phyloP scores from a whole-genome alignment of 2,888 invertebrate species.

The Ligdia adustata region DNA sequence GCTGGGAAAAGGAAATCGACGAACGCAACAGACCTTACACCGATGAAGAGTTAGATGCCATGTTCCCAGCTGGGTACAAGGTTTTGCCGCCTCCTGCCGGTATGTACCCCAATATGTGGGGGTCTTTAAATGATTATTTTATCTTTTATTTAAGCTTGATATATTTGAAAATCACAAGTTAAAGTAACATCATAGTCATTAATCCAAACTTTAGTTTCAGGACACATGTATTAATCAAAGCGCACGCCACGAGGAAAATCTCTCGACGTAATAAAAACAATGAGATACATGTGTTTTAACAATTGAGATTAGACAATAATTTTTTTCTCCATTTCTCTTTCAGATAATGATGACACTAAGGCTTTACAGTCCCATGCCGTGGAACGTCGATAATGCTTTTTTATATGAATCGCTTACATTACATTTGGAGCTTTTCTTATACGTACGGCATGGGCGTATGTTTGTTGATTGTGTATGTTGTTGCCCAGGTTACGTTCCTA shows the following conservation, averaged over 20 bases:
- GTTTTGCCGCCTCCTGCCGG: conserved; percentile 97
- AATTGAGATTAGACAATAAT: conserved; percentile 55
- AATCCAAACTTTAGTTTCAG: conserved; percentile 78
- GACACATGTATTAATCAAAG: conserved; percentile 75
- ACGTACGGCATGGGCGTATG: conserved; percentile 42
- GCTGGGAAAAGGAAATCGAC: conserved; percentile 99
- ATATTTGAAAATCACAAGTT: conserved; percentile 38
- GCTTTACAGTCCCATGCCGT: conserved; percentile 73
- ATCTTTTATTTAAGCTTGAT: conserved; percentile 25
- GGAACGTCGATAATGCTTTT: conserved; percentile 63
- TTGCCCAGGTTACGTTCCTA: conserved; percentile 93
- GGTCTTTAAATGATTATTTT: conserved; percentile 13
- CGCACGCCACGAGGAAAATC: conserved; percentile 54
- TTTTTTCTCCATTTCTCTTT: conserved; percentile 76
- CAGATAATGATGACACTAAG: conserved; percentile 79
- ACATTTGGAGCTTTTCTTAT: conserved; percentile 31
- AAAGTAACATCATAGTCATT: conserved; percentile 69
- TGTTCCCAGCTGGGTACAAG: conserved; percentile 99
- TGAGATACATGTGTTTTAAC: conserved; percentile 63
- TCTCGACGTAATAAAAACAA: conserved; percentile 45
- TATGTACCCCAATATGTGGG: conserved; percentile 52
- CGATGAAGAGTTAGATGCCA: conserved; percentile 98
- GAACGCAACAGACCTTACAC: conserved; percentile 98
- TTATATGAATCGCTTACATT: conserved; percentile 47
- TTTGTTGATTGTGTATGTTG: conserved; percentile 52